Conservation (phyloP, 2,113 vertebrate species). For the Pangasianodon hypophthalmus region DNA sequence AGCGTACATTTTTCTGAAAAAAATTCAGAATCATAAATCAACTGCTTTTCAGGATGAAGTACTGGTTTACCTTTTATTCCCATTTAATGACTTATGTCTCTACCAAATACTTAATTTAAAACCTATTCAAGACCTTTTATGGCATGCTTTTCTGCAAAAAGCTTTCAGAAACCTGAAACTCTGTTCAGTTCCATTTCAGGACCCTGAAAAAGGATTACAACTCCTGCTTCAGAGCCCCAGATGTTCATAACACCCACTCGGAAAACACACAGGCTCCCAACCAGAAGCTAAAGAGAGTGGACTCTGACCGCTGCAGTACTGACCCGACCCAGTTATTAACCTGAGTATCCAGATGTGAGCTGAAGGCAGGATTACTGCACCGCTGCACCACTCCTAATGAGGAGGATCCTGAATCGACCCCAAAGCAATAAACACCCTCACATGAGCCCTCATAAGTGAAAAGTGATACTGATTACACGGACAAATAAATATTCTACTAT, state of each 20-base stretch:
- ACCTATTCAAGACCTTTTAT: not conserved
- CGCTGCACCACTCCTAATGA: slow-evolving; percentile 70
- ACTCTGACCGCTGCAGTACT: slow-evolving; percentile 62
- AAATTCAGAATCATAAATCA: not conserved
- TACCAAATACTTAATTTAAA: not conserved
- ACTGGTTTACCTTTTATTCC: not conserved
- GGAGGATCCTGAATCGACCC: slow-evolving; percentile 70
- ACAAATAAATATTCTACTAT: not conserved
- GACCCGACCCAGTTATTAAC: slow-evolving; percentile 80
- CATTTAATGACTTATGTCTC: not conserved
- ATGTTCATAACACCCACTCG: slow-evolving; percentile 3
- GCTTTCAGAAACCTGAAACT: not conserved
- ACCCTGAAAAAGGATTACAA: not conserved
- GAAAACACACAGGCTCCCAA: slow-evolving; percentile 51
- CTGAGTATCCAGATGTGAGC: slow-evolving; percentile 77
- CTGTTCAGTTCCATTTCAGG: not conserved
- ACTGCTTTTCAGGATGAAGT: not conserved
- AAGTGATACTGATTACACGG: not conserved
- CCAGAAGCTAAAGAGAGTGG: slow-evolving; percentile 64
- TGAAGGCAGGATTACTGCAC: slow-evolving; percentile 70
- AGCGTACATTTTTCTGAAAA: not conserved
- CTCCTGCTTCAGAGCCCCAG: slow-evolving; percentile 14
- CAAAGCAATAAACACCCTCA: slow-evolving; percentile 43
- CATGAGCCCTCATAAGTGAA: not conserved
- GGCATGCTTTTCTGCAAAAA: not conserved